Evolutionary conservation across 2,797 vertebrate genomes (phyloP), one percentile per base, ranked within the genome.

Genomic region (Hafferia zeledoni): DNA sequence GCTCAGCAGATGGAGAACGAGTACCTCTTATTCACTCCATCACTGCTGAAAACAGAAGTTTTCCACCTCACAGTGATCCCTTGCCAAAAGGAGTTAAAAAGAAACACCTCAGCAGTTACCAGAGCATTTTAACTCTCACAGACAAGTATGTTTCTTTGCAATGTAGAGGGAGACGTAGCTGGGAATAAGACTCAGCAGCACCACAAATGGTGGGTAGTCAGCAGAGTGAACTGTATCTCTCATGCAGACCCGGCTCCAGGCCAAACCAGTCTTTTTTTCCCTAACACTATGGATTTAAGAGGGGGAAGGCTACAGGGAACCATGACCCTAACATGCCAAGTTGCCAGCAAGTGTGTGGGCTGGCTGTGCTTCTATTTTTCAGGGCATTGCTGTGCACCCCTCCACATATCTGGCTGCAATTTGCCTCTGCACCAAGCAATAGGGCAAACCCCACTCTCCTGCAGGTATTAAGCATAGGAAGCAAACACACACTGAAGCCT

Each of bases 1-100:
- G 83, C 71, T 91, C 84, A 93, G 93, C 93, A 97, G 92, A 95
- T 89, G 94, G 91, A 89, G 85, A 93, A 91, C 0, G 4, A 94
- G 65, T 77, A 89, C 77, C 88, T 96, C 71, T 85, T 86, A 79
- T 49, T 94, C 78, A 61, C 76, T 65, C 28, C 44, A 50, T 63
- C 64, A 43, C 41, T 65, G 31, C 52, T 83, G 88, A 77, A 95
- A 82, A 52, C 33, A 89, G 43, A 91, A 88, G 64, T 41, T 63
- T 78, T 84, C 44, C 35, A 90, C 89, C 52, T 81, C 18, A 2
- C 52, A 70, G 39, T 39, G 18, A 83, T 55, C 31, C 24, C 19
- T 83, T 86, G 83, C 59, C 77, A 90, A 70, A 68, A 82, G 33
- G 13, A 72, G 27, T 11, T 6, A 69, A 60, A 82, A 47, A n/a